These are phyloP conservation scores for Drosophila quinaria DNA, from an alignment of 2,888 invertebrate species.

Conservation along the genomic window DNA sequence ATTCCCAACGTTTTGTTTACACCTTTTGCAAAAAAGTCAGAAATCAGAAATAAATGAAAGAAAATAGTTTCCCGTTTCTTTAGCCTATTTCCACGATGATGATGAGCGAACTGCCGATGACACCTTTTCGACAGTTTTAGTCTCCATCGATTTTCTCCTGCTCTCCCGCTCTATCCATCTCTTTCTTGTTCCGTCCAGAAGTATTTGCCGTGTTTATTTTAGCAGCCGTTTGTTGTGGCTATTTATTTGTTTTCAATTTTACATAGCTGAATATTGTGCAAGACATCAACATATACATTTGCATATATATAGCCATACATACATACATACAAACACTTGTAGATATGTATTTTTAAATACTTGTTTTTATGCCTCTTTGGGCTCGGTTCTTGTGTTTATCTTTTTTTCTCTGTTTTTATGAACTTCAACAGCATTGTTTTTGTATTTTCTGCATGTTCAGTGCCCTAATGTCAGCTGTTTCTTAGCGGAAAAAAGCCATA, in stretches of 20 bases:
- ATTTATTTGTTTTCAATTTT: slow-evolving; percentile 74
- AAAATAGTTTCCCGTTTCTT: slow-evolving; percentile 46
- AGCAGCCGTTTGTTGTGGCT: slow-evolving; percentile 67
- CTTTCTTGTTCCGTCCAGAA: not conserved
- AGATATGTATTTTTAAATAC: slow-evolving; percentile 18
- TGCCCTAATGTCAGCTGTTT: slow-evolving; percentile 39
- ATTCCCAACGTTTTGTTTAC: slow-evolving; percentile 59
- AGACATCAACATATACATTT: slow-evolving; percentile 33
- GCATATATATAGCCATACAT: slow-evolving; percentile 8
- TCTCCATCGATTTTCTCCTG: not conserved
- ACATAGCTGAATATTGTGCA: slow-evolving; percentile 69
- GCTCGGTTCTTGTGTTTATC: slow-evolving; percentile 48
- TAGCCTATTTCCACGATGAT: slow-evolving; percentile 45
- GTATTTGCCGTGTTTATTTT: slow-evolving; percentile 63
- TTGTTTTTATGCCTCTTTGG: slow-evolving; percentile 13
- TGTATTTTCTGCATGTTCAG: slow-evolving; percentile 2
- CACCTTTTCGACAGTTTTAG: slow-evolving; percentile 30
- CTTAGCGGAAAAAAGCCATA: not conserved
- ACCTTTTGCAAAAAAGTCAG: slow-evolving; percentile 74
- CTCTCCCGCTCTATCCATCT: not conserved
- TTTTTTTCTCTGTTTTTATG: slow-evolving; percentile 29
- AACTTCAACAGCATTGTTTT: slow-evolving; percentile 47
- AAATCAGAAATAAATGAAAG: slow-evolving; percentile 22
- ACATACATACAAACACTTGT: not conserved
- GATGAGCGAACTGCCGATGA: slow-evolving; percentile 27